Evolutionary conservation across 1,140 invertebrate genomes (phyloP), one percentile per base, ranked within the genome.

Genomic region (Drosophila saltans): DNA sequence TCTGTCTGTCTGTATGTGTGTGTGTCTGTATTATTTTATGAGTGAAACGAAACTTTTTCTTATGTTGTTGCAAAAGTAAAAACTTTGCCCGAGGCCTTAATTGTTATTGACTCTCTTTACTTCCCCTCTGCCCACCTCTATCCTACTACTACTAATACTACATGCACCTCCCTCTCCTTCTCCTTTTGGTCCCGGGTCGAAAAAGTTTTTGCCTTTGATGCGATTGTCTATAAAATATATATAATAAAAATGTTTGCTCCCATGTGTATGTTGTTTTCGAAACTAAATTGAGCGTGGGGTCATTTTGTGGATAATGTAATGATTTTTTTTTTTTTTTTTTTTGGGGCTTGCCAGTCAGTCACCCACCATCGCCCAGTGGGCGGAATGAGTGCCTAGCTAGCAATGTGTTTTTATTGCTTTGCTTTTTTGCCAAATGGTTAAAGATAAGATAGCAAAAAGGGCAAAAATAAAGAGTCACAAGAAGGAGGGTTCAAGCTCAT

Each of bases 71-170:
- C 61, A 63, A 64, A 48, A 61, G 62, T 36, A 80, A 81, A 77
- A 86, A 83, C 72, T 88, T 88, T 80, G 64, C 64, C 66, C 43
- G 61, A 66, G 72, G 72, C 83, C 82, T 69, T 86, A 86, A 86
- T 86, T 86, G 76, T 86, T 86, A 86, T 86, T 88, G 82, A 86
- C 80, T 86, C 80, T 75, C 77, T 78, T 60, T 70, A 64, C 58
- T 68, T 56, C 28, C 28, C 45, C 9, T 11, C 8, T 52, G 3
- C 45, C 16, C 16, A 16, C 16, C 16, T 16, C 16, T 16, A 16
- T 8, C 21, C 28, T 16, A 41, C 33, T 30, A 33, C 48, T 43
- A 0, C 24, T 40, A 30, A 30, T 30, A 4, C 28, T 30, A 30
- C 8, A 30, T 7, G 6, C 33, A 7, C 11, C 11, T 2, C 16